Evolutionary conservation across 1,140 invertebrate species (phyloP), one percentile per base, ranked within the genome.

Genomic region (Nomia melanderi): DNA sequence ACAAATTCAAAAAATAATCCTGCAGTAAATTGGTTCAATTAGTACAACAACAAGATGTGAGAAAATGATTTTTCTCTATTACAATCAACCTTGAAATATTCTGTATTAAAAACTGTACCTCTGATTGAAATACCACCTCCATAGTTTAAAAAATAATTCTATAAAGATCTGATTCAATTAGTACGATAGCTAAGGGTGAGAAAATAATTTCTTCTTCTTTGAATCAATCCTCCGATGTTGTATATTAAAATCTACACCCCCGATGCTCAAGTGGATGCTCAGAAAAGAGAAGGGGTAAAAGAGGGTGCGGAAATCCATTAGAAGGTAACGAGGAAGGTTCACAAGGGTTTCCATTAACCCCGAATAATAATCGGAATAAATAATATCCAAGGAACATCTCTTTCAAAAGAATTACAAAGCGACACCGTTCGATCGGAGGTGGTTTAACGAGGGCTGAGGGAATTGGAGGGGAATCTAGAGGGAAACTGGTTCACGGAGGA

Each of bases 291-390:
- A 53, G n/a, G 23, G 50, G 23, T 9, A n/a, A 5, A 25, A 11
- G 7, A 9, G 39, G 25, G 8, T 20, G 20, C 4, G 6, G 41
- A 2, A 7, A 0, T 20, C 7, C 14, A 31, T 54, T 25, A 9
- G n/a, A 56, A 25, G 50, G 17, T 14, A 56, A 69, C 25, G 17
- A 25, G 6, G 29, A 47, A 1, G 14, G 1, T 20, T 5, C 2
- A 11, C 0, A 29, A 33, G 56, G 56, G 6, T 59, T 1, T 7
- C 23, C 53, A 17, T 41, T 70, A 57, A 70, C 12, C 25, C 29
- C 9, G 27, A 57, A 57, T 57, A 70, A 70, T 29, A 41, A 70
- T 41, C 9, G 17, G 11, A 14, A 25, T 23, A 23, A 54, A 67
- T 54, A 14, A 17, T 23, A 50, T 33, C 53, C 31, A 29, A 39